phyloP scores from a whole-genome alignment of 1,140 invertebrate species.

The Drosophila dunni region DNA sequence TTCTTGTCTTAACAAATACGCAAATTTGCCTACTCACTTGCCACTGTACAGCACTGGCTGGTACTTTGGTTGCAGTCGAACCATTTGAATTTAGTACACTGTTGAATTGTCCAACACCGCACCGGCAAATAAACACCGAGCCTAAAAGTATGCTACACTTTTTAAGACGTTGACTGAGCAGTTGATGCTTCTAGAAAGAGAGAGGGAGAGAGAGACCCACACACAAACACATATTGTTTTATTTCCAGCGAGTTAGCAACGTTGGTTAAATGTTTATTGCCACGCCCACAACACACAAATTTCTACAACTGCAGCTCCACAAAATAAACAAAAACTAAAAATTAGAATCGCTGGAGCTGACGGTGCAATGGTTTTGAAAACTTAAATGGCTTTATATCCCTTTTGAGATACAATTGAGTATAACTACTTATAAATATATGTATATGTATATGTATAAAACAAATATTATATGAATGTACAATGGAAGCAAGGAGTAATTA shows the following conservation, averaged over 20 bases:
- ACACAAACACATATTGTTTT: conserved; percentile 25
- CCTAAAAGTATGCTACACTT: conserved; percentile 18
- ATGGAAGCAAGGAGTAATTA: conserved; percentile 57
- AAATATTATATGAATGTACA: conserved; percentile 64
- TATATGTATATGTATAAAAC: conserved; percentile 38
- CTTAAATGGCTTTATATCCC: conserved; percentile 82
- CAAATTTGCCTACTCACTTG: conserved; percentile 2
- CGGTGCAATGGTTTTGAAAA: conserved; percentile 67
- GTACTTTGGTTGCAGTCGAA: not conserved
- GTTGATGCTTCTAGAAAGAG: conserved; percentile 26
- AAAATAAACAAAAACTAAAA: not conserved
- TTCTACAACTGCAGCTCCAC: conserved; percentile 29
- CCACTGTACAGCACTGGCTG: conserved; percentile 11
- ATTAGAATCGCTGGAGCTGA: conserved; percentile 13
- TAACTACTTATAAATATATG: conserved; percentile 47
- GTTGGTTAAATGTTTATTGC: conserved; percentile 16
- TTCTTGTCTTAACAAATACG: conserved; percentile 35
- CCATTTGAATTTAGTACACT: not conserved
- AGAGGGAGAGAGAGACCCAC: not conserved
- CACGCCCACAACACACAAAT: conserved; percentile 23
- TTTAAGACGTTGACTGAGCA: not conserved
- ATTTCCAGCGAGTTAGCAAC: conserved; percentile 5
- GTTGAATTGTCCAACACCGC: conserved; percentile 3
- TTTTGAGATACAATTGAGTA: conserved; percentile 80
- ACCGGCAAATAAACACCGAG: not conserved